Evolutionary conservation across 2,797 vertebrate genomes (phyloP), one percentile per base, ranked within the genome.

Genomic region (Epinephelus awoara): DNA sequence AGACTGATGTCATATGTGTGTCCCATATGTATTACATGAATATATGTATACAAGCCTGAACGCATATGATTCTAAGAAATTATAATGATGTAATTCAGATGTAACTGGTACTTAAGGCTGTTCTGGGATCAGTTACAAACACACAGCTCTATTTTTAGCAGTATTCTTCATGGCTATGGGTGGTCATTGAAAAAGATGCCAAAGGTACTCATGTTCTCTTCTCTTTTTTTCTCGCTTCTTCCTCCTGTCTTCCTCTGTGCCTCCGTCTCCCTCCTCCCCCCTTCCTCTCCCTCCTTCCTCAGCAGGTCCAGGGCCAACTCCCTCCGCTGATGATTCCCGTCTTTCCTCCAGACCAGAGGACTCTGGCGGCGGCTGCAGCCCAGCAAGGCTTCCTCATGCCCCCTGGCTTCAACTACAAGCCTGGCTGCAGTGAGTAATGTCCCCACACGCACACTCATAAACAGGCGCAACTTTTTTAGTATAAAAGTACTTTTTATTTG

Each of bases 271-370:
- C n/a, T 5, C 52, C 2, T 15, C 18, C 63, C 40, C 66, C n/a
- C 15, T 7, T 49, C 15, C 15, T 19, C 63, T 49, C 40, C 79
- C 80, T 76, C 84, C 89, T 87, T 93, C 69, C 87, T 97, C 96
- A 97, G 96, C 98, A 99, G 97, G 97, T 99, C 95, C 98, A 99
- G 96, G 98, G 98, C 95, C 98, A 99, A 90, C 95, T 99, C 91
- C 98, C 98, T 77, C 98, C 98, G 54, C 93, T 99, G 94, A 99
- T 99, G 98, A 99, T 99, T 87, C 98, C 98, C 0, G 97, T 99
- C 86, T 99, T 99, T 88, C 98, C 98, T 89, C 98, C 98, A 50
- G 98, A 99, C 92, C 98, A 99, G 89, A 97, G 98, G 94, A 98
- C 98, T 34, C 92, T 99, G 93, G 96, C 96, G 2, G 98, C 98